Conservation (phyloP, 1,140 invertebrate species). For the Leptinotarsa defecta region DNA sequence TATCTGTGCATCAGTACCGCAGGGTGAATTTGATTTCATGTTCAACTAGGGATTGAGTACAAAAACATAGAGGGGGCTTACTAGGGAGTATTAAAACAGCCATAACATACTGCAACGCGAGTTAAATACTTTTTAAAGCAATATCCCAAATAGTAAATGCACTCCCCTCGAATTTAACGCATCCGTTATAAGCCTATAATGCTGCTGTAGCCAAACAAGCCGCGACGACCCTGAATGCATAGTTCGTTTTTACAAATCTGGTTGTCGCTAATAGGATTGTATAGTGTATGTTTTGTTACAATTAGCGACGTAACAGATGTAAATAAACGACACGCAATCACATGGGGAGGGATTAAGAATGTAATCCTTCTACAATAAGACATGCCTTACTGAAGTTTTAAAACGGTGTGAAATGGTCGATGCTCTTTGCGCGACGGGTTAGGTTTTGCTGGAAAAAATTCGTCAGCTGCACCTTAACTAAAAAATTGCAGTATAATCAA, state of each 20-base stretch:
- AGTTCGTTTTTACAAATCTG: conserved; percentile 3
- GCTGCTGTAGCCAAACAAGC: conserved; percentile 4
- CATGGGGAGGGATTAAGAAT: conserved; percentile 16
- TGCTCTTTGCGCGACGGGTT: too few relatives aligned
- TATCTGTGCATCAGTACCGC: too few relatives aligned
- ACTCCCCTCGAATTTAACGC: conserved; percentile 14
- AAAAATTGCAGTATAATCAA: too few relatives aligned
- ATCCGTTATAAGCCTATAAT: conserved; percentile 14
- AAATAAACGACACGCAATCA: conserved; percentile 22
- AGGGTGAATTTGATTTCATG: neutral
- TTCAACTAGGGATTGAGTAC: neutral
- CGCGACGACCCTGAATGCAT: neutral
- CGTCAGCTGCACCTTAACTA: too few relatives aligned
- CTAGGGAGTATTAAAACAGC: neutral
- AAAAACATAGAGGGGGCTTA: neutral
- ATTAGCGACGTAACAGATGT: conserved; percentile 27
- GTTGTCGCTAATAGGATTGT: conserved; percentile 24
- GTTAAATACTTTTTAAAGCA: conserved; percentile 17
- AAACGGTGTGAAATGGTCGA: conserved; percentile 13
- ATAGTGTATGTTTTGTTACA: conserved; percentile 28
- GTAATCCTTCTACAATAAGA: conserved; percentile 19
- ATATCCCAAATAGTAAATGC: conserved; percentile 2
- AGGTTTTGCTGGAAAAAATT: too few relatives aligned
- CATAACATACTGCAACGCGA: conserved; percentile 1
- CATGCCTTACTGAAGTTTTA: conserved; percentile 12